A percentile compares a stretch with the other conserved stretches of the same genome.
These are phyloP conservation scores for Agelas oroides DNA, from an alignment of 37 sponge, comb jelly and placozoan species.

Conservation along the genomic window DNA sequence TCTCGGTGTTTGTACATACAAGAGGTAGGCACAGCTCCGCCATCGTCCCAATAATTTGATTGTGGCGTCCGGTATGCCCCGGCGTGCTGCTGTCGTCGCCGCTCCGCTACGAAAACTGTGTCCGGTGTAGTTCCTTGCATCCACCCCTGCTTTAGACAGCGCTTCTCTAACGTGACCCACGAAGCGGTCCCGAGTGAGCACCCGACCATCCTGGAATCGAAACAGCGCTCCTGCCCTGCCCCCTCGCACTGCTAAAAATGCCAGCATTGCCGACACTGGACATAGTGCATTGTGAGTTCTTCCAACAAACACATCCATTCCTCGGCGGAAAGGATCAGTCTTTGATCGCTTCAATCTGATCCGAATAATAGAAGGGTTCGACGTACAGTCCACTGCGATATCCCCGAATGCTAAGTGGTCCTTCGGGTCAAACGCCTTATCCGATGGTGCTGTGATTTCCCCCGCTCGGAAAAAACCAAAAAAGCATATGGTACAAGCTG, in stretches of 20 bases:
- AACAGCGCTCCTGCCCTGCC: slow-evolving; percentile 26
- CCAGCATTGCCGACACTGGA: slow-evolving; percentile 37
- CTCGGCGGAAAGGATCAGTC: slow-evolving; percentile 53
- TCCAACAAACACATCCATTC: slow-evolving; percentile 23
- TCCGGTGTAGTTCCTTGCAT: neutral
- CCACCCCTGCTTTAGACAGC: neutral
- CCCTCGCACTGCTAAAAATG: slow-evolving; percentile 31
- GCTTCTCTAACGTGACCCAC: slow-evolving; percentile 10
- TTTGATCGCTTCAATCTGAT: slow-evolving; percentile 47
- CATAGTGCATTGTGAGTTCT: slow-evolving; percentile 32
- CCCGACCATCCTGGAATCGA: slow-evolving; percentile 11
- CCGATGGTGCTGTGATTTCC: slow-evolving; percentile 42
- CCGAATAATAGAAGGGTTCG: neutral
- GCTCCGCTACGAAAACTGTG: neutral
- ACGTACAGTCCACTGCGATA: slow-evolving; percentile 25
- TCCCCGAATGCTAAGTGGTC: slow-evolving; percentile 15
- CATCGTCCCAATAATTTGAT: neutral
- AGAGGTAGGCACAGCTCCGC: neutral
- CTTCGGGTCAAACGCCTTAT: neutral
- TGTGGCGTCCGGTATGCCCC: neutral
- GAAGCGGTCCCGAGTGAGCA: slow-evolving; percentile 26
- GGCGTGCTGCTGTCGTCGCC: neutral
- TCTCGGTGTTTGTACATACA: neutral
- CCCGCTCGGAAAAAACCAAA: slow-evolving; percentile 49
- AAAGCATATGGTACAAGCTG: slow-evolving; percentile 44